A percentile compares a stretch with the other conserved stretches of the same genome.
Evolutionary conservation across 2,113 vertebrate genomes (phyloP).

Genomic region (Ailurus styani): DNA sequence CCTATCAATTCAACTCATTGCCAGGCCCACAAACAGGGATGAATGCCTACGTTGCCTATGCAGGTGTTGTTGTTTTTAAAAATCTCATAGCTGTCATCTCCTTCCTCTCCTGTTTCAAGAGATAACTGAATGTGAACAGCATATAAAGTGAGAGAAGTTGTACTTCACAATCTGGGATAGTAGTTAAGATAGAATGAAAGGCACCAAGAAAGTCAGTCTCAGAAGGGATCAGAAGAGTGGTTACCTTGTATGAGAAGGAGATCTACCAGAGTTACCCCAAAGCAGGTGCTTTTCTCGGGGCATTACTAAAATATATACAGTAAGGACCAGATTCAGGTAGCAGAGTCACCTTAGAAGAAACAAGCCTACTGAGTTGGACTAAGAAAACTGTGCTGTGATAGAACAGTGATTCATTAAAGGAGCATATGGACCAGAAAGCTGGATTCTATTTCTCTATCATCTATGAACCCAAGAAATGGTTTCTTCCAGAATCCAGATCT

Average conservation of each 20-base stretch:
- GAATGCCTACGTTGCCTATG: not conserved
- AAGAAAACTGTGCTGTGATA: not conserved
- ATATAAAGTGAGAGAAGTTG: not conserved
- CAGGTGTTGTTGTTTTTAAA: not conserved
- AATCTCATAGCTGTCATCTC: not conserved
- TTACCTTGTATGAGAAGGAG: not conserved
- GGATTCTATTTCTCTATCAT: not conserved
- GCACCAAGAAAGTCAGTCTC: not conserved
- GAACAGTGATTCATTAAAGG: not conserved
- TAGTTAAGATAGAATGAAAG: not conserved
- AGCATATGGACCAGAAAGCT: not conserved
- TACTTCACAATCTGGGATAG: not conserved
- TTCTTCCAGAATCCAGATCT: not conserved
- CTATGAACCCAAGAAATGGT: not conserved
- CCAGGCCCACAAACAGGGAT: not conserved
- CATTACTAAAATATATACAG: not conserved
- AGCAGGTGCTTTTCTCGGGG: not conserved
- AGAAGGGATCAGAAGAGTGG: not conserved
- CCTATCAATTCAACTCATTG: not conserved
- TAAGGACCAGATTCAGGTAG: not conserved
- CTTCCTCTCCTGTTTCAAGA: not conserved
- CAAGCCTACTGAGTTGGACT: not conserved
- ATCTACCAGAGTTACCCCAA: not conserved
- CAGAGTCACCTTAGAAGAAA: not conserved
- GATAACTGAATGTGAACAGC: not conserved